These are phyloP conservation scores for Cochlearius cochlearius DNA, from an alignment of 2,113 vertebrate species.

Conservation along the genomic window DNA sequence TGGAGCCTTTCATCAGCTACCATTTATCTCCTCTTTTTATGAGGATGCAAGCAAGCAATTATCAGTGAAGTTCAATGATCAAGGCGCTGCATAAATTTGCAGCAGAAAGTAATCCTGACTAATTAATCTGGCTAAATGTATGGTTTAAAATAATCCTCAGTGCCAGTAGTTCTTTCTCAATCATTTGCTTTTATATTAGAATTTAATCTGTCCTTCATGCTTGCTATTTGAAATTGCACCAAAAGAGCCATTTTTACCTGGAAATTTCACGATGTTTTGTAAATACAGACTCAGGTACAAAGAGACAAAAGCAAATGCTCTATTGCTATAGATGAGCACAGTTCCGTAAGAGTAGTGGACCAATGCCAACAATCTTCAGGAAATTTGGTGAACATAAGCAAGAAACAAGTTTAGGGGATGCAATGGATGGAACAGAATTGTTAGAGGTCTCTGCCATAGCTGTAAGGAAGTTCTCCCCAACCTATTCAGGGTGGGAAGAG, in stretches of 20 bases:
- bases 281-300: background rate
- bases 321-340: background rate
- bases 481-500: rapidly evolving
- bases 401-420: rapidly evolving
- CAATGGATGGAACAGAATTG: background rate
- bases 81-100: slow-evolving; percentile 8
- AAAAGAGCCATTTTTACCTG: background rate
- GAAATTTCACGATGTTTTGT: background rate
- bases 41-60: slow-evolving; percentile 24
- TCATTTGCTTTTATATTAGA: background rate
- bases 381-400: background rate
- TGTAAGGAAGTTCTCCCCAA: background rate
- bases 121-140: slow-evolving; percentile 14
- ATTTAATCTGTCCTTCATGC: background rate
- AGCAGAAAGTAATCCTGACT: background rate
- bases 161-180: background rate
- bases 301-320: background rate
- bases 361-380: background rate
- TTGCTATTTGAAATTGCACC: background rate
- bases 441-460: background rate
- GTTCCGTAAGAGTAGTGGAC: background rate
- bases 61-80: slow-evolving; percentile 22
- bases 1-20: slow-evolving; percentile 5
- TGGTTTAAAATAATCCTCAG: background rate
- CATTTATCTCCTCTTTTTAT: slow-evolving; percentile 14